Base-by-base conservation (phyloP, 1,140 invertebrate species). In the Lysiphlebus fabarum region DNA sequence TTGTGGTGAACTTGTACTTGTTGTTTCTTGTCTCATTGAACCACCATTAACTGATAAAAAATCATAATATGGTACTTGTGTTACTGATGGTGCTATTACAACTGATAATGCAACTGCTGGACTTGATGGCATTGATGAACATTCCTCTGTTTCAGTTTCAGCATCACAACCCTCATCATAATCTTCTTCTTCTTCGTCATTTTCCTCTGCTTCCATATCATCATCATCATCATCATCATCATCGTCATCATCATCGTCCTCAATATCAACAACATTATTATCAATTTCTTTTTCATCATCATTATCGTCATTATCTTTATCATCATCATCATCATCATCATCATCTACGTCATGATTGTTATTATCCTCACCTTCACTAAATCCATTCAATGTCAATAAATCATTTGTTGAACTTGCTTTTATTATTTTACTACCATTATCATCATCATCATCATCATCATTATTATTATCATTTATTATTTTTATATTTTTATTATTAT, bases 1-100 rank as follows among this genome's bases (percentile, higher is more conserved):
- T 36, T 74, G 77, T 0, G 75, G 74, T 7, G 76, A 78, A 49
- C 74, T 79, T 1, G 76, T 78, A 45, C 73, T 77, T 6, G 76
- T 78, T 11, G 71, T 71, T 53, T 79, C 78, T 53, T 79, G 76
- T 10, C 74, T 58, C 70, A 77, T 74, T 3, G 70, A 62, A 6
- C 74, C 69, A 6, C 72, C 70, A 53, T 73, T 76, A 5, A 77
- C 78, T 33, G 75, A 72, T 2, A 80, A 61, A 41, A 80, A 79
- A 10, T 73, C 69, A 60, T 77, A 79, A 53, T 77, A 77, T 5
- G 72, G 67, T 1, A 65, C 68, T 1, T 0, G 65, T 65, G 8
- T 53, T 53, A 1, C 65, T 47, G 10, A 61, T 6, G 63, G 43
- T 12, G 62, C 60, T 2, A 69, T 45, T 42, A 58, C 66, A 0